A percentile compares a stretch with the other conserved stretches of the same genome.
Evolutionary conservation across 2,113 vertebrate species (phyloP).

Genomic region (Callipepla squamata): DNA sequence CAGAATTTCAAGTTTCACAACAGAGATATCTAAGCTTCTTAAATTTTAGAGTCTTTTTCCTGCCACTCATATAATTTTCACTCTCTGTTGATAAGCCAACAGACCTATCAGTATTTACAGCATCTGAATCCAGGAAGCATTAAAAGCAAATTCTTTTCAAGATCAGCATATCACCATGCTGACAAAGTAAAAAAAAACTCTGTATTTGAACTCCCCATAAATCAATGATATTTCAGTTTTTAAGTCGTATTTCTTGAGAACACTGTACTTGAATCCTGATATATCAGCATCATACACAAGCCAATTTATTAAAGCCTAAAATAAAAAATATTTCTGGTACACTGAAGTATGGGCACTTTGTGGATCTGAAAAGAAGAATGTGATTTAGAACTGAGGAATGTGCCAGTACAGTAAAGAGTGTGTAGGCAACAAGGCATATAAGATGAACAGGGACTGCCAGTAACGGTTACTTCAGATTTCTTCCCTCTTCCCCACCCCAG

Average conservation of each 20-base stretch:
- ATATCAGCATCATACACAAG: neutral
- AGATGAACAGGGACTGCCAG: neutral
- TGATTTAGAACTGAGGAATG: neutral
- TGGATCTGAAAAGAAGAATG: neutral
- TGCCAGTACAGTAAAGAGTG: neutral
- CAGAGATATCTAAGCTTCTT: neutral
- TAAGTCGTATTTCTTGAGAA: neutral
- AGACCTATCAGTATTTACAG: neutral
- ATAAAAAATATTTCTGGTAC: neutral
- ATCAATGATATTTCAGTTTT: neutral
- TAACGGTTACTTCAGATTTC: neutral
- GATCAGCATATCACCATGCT: neutral
- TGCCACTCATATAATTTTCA: slow-evolving; percentile 4
- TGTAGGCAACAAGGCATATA: neutral
- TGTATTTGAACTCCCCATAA: neutral
- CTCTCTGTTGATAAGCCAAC: neutral
- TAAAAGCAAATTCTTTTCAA: slow-evolving; percentile 8
- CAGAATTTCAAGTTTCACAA: slow-evolving; percentile 20
- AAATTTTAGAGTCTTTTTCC: neutral
- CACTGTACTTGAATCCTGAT: neutral
- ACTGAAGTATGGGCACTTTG: neutral
- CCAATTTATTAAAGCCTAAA: neutral
- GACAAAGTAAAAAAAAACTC: neutral
- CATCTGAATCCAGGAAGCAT: neutral
- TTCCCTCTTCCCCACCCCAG: neutral